Evolutionary conservation across 2,888 invertebrate genomes (phyloP), one percentile per base, ranked within the genome.

Genomic region (Neoascia interrupta): DNA sequence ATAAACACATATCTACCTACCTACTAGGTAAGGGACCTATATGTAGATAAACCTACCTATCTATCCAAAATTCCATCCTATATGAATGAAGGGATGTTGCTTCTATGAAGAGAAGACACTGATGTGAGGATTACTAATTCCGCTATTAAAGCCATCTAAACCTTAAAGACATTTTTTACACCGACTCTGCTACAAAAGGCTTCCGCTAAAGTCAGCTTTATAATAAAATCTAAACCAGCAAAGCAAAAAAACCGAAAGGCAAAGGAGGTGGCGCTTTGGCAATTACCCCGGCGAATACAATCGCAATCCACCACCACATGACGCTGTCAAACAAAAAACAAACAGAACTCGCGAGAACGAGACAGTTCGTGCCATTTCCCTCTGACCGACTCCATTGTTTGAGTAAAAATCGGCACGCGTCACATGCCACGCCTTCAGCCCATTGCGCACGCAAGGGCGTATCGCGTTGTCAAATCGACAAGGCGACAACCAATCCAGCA

Each of bases 381-480:
- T 68, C 54, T 54, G 51, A 43, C 51, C 66, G 73, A 72, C 79
- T 79, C 79, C 79, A 79, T 79, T 79, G 72, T 68, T 79, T 8
- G 16, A 13, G 26, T 5, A 11, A 13, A 72, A 21, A 54, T 31
- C 61, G 72, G 72, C 72, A 79, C 61, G 66, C 72, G 79, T 31
- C 79, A 36, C 41, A 16, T 6, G 56, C 60, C 66, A 66, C 72
- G 63, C 72, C 79, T 37, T 15, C 28, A 1, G 28, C 6, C 31
- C 15, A 63, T 56, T 61, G 72, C 61, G 66, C 66, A 73, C 13
- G 31, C 49, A 23, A 43, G 51, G 79, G 79, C 49, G 56, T 19
- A 56, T 56, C 66, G 23, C 64, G 45, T 72, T 72, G 49, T 10
- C 6, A 23, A 36, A 23, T 36, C 11, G 28, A 21, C 6, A 23